phyloP scores from a whole-genome alignment of 1,140 invertebrate species.

The Lucilia cuprina region DNA sequence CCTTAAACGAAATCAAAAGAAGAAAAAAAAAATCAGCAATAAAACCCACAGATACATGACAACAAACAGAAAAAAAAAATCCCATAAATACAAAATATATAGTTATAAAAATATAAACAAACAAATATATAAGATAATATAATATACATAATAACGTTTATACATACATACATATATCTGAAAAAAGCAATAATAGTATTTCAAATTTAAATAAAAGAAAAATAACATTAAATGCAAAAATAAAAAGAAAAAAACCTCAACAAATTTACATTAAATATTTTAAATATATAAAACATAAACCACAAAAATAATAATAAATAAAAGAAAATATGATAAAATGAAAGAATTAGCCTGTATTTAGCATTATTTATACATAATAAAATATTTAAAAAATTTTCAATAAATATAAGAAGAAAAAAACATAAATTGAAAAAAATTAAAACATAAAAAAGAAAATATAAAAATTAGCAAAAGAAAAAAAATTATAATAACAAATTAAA shows the following conservation, averaged over 20 bases:
- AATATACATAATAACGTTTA: constrained; percentile 25
- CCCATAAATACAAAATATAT: constrained; percentile 9
- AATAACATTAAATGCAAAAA: constrained; percentile 11
- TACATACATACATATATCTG: constrained; percentile 8
- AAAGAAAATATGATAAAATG: background rate
- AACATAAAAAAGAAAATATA: constrained; percentile 13
- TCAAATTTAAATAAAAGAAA: constrained; percentile 29
- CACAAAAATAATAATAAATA: constrained; percentile 5
- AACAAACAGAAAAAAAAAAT: constrained; percentile 27
- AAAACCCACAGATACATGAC: constrained; percentile 14
- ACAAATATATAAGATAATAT: background rate
- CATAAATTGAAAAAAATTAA: background rate
- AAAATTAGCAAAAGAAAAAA: constrained; percentile 15
- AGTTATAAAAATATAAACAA: background rate
- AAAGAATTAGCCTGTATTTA: constrained; percentile 28
- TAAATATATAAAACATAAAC: constrained; percentile 12
- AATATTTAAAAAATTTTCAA: background rate
- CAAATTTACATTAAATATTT: constrained; percentile 21
- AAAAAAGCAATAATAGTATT: constrained; percentile 31
- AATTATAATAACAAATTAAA: background rate
- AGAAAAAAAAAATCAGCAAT: background rate
- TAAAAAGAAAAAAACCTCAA: background rate
- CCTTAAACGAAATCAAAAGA: background rate
- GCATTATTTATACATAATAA: constrained; percentile 22
- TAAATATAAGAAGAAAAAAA: no score